phyloP scores from a whole-genome alignment of 1,140 invertebrate genomes.

The Drosophila rufa region DNA sequence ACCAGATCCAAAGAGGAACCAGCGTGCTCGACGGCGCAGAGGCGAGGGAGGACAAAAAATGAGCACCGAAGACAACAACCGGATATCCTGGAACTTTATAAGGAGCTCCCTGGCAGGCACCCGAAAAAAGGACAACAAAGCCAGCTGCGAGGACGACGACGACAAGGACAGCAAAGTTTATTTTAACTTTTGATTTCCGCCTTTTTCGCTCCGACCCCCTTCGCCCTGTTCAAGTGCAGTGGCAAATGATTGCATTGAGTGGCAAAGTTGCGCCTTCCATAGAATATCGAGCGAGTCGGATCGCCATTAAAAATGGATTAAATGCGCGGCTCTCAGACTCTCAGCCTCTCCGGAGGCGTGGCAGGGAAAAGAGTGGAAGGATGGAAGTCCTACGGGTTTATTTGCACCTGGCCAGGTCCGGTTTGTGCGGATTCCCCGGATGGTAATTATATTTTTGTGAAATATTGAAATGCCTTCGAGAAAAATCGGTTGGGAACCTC shows the following conservation, averaged over 20 bases:
- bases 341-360: neutral
- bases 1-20: constrained; percentile 28
- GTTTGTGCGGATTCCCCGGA: too few species aligned
- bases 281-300: constrained; percentile 34
- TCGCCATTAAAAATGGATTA: constrained; percentile 76
- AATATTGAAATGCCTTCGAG: too few species aligned
- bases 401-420: constrained; percentile 16
- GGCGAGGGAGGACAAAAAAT: constrained; percentile 67
- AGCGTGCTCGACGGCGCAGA: neutral
- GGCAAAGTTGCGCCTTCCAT: constrained; percentile 61
- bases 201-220: constrained; percentile 27
- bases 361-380: neutral
- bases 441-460: neutral
- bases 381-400: constrained; percentile 14
- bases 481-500: too few species aligned
- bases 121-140: constrained; percentile 64
- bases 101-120: constrained; percentile 50
- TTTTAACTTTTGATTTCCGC: constrained; percentile 83
- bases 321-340: constrained; percentile 43
- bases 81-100: constrained; percentile 83
- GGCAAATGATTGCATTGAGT: constrained; percentile 61
- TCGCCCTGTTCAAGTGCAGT: constrained; percentile 30
- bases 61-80: constrained; percentile 81
- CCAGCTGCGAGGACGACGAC: constrained; percentile 18
- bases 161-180: constrained; percentile 69